Evolutionary conservation across 2,113 vertebrate genomes (phyloP).

Genomic region (Polyodon spathula): DNA sequence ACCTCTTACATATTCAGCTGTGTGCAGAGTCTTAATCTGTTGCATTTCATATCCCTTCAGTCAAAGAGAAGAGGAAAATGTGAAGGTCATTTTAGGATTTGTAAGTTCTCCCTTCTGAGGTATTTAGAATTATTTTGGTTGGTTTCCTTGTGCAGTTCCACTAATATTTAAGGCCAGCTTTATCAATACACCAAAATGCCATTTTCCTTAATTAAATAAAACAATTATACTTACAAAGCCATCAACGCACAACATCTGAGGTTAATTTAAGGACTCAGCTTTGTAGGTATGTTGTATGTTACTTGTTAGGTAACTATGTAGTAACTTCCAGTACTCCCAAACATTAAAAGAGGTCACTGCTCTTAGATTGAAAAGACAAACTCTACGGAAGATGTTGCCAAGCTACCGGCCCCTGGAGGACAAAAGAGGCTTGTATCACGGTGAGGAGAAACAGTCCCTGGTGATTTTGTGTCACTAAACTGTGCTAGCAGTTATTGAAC

Average conservation of each 20-base stretch:
- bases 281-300: no score
- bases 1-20: conserved; percentile 12
- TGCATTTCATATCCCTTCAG: neutral
- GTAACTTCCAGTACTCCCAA: no score
- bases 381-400: conserved; percentile 22
- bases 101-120: neutral
- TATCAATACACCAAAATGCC: neutral
- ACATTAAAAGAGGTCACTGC: conserved; percentile 19
- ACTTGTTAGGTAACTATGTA: no score
- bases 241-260: no score
- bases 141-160: conserved; percentile 15
- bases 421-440: no score
- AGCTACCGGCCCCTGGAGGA: conserved; percentile 27
- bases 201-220: no score
- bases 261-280: no score
- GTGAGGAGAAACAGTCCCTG: conserved; percentile 18
- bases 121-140: neutral
- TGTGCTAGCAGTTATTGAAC: no score
- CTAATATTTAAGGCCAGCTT: conserved; percentile 19
- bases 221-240: no score
- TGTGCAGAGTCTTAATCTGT: conserved; percentile 10
- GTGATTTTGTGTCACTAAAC: no score
- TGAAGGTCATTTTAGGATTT: conserved; percentile 10
- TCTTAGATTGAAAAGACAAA: conserved; percentile 30
- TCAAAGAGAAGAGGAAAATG: neutral